Evolutionary conservation across 2,113 vertebrate species (phyloP).

Genomic region (Plecotus auritus): DNA sequence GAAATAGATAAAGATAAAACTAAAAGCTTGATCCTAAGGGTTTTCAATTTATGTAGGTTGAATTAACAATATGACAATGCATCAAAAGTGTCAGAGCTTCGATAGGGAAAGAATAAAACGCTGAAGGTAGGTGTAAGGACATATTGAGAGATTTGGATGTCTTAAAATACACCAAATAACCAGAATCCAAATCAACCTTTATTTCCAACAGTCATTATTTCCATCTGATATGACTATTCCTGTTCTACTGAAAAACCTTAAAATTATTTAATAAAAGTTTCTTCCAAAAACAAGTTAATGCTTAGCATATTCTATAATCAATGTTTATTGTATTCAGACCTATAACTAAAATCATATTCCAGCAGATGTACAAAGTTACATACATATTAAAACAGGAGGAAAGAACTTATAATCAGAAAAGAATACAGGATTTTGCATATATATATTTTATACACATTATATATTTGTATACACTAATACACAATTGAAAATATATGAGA

Average conservation of each 20-base stretch:
- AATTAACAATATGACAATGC: slow-evolving; percentile 54
- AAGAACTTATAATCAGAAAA: not conserved
- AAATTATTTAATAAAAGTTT: slow-evolving; percentile 22
- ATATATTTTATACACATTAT: not conserved
- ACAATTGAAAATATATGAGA: not conserved
- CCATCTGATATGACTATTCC: not conserved
- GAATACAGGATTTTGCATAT: not conserved
- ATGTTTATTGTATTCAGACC: not conserved
- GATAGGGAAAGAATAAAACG: slow-evolving; percentile 45
- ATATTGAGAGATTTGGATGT: not conserved
- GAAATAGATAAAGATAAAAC: slow-evolving; percentile 51
- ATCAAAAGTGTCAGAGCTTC: slow-evolving; percentile 43
- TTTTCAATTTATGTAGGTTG: slow-evolving; percentile 36
- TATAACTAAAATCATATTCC: not conserved
- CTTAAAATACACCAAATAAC: slow-evolving; percentile 37
- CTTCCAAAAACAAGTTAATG: not conserved
- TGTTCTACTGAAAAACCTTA: not conserved
- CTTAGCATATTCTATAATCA: not conserved
- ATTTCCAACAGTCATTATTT: not conserved
- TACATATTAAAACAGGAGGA: not conserved
- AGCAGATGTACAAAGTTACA: not conserved
- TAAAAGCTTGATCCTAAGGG: slow-evolving; percentile 24
- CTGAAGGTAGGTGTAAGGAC: not conserved
- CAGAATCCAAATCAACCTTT: not conserved
- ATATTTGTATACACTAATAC: not conserved